Conservation (phyloP, 2,888 invertebrate genomes). For the Thecophora atra region DNA sequence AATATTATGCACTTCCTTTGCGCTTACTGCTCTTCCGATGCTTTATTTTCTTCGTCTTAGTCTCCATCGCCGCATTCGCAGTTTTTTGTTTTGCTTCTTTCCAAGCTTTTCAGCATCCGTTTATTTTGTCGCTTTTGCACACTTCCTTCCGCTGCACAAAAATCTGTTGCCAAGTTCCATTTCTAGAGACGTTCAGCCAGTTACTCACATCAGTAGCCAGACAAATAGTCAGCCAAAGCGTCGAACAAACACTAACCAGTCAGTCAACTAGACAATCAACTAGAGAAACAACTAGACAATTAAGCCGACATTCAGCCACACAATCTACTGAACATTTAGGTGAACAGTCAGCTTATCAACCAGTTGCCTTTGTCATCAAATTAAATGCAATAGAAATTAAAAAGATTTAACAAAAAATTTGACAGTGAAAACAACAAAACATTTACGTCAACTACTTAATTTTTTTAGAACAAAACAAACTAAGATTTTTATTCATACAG, state of each 20-base stretch:
- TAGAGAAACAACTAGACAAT: no score
- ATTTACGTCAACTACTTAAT: slow-evolving; percentile 1
- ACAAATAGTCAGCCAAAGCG: no score
- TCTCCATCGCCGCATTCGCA: neutral
- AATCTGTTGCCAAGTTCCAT: slow-evolving; percentile 29
- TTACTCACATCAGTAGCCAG: neutral
- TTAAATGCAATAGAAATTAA: neutral
- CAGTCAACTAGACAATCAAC: no score
- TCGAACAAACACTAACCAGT: no score
- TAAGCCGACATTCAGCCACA: no score
- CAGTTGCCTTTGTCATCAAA: neutral
- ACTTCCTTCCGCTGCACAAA: slow-evolving; percentile 58
- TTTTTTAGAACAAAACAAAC: neutral
- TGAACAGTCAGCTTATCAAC: no score
- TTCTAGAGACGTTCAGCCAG: neutral
- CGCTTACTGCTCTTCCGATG: slow-evolving; percentile 47
- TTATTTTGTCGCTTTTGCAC: slow-evolving; percentile 60
- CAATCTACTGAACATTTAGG: no score
- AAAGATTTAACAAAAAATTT: neutral
- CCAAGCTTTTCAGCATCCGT: slow-evolving; percentile 53
- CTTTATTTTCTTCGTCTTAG: neutral
- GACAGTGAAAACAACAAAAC: slow-evolving; percentile 13
- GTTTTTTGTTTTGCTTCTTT: slow-evolving; percentile 44
- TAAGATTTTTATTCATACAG: neutral
- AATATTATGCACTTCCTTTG: slow-evolving; percentile 55